Evolutionary conservation across 2,888 invertebrate genomes (phyloP).

Genomic region (Arenicola marina): DNA sequence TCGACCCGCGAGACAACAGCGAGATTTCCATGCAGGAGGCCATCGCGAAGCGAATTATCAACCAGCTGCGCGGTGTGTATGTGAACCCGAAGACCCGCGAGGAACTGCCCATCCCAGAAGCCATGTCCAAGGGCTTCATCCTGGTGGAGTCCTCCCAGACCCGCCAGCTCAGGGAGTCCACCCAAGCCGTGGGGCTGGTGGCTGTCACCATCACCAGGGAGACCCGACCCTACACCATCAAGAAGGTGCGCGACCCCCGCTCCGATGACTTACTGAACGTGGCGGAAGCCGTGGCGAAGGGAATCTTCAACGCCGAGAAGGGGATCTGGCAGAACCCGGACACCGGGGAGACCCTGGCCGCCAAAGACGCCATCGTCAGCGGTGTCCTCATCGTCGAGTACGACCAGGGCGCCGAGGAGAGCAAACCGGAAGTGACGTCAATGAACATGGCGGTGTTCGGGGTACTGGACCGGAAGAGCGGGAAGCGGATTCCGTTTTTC

Average conservation of each 20-base stretch:
- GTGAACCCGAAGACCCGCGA: neutral
- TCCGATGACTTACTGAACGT: slow-evolving; percentile 6
- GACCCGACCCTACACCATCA: slow-evolving; percentile 18
- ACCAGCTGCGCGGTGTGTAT: slow-evolving; percentile 6
- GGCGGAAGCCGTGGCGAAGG: slow-evolving; percentile 14
- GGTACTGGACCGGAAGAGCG: slow-evolving; percentile 15
- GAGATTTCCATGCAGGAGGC: slow-evolving; percentile 17
- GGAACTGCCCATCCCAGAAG: slow-evolving; percentile 3
- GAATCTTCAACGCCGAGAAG: slow-evolving; percentile 10
- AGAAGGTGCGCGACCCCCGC: slow-evolving; percentile 14
- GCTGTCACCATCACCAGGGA: slow-evolving; percentile 13
- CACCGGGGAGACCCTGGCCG: slow-evolving; percentile 26
- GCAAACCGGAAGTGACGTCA: slow-evolving; percentile 7
- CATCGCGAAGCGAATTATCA: slow-evolving; percentile 3
- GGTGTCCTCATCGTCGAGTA: slow-evolving; percentile 41
- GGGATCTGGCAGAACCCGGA: slow-evolving; percentile 9
- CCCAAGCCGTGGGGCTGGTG: slow-evolving; percentile 19
- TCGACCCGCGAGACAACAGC: neutral
- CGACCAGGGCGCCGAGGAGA: neutral
- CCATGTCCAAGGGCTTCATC: slow-evolving; percentile 9
- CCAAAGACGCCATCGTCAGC: slow-evolving; percentile 47
- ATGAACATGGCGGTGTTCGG: slow-evolving; percentile 14
- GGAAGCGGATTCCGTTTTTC: neutral
- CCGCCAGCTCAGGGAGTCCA: neutral
- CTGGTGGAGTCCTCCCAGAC: slow-evolving; percentile 10